Percentiles rank a stretch among this genome's conserved stretches.
These are phyloP conservation scores for Habrosyne pyritoides DNA, from an alignment of 2,888 invertebrate genomes.

Conservation along the genomic window DNA sequence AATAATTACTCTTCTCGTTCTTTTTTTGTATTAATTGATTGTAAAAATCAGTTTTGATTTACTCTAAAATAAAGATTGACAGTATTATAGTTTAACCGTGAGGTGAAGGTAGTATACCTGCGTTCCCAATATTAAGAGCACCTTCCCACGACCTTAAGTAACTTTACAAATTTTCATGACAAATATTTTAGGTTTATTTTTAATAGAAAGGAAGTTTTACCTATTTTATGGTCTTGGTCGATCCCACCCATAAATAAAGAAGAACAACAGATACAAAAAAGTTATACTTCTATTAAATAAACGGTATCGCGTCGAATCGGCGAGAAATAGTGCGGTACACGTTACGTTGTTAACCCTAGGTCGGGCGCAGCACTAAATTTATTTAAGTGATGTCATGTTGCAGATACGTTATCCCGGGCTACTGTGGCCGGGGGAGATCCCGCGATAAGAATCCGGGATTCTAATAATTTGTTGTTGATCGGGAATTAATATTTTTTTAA, in stretches of 20 bases:
- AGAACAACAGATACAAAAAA: constrained; percentile 6
- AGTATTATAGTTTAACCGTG: no score
- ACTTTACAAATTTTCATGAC: no score
- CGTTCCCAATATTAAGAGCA: no score
- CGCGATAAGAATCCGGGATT: constrained; percentile 52
- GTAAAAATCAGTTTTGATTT: no score
- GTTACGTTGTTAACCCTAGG: constrained; percentile 67
- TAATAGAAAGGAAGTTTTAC: no score
- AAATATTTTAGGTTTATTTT: no score
- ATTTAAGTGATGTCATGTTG: constrained; percentile 69
- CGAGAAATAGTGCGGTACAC: constrained; percentile 67
- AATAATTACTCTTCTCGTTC: no score
- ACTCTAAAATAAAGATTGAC: no score
- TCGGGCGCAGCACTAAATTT: constrained; percentile 65
- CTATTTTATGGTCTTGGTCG: background rate
- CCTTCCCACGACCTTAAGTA: no score
- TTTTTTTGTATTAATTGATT: no score
- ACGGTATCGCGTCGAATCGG: constrained; percentile 55
- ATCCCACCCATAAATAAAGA: background rate
- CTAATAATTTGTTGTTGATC: constrained; percentile 64
- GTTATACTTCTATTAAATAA: constrained; percentile 37
- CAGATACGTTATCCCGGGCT: constrained; percentile 70
- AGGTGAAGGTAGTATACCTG: no score
- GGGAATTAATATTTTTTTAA: constrained; percentile 44
- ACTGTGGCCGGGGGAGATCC: constrained; percentile 61